A percentile compares a stretch with the other conserved stretches of the same genome.
These are phyloP conservation scores for Hydrochoerus hydrochaeris DNA, from an alignment of 2,113 vertebrate species.

Conservation along the genomic window DNA sequence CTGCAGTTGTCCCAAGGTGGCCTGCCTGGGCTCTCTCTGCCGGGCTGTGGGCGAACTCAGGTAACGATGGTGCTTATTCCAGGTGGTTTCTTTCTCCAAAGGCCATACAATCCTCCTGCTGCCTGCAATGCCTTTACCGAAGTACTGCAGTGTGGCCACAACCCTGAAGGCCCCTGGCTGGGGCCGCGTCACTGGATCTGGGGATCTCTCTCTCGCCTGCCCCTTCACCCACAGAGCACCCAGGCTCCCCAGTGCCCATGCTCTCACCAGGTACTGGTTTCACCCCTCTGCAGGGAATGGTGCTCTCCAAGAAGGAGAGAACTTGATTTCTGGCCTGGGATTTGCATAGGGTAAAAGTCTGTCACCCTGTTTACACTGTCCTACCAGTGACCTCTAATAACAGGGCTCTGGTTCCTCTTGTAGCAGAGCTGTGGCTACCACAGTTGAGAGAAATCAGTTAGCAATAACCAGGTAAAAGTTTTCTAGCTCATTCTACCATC, in stretches of 20 bases:
- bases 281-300: not conserved
- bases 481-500: not conserved
- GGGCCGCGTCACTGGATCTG: not conserved
- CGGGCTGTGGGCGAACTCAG: not conserved
- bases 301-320: not conserved
- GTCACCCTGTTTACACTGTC: not conserved
- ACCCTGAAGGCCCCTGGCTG: slow-evolving; percentile 37
- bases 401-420: not conserved
- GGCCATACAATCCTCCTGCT: slow-evolving; percentile 62
- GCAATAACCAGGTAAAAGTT: not conserved
- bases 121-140: slow-evolving; percentile 40
- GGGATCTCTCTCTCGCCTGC: slow-evolving; percentile 53
- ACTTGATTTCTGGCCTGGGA: not conserved
- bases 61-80: not conserved
- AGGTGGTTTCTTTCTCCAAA: slow-evolving; percentile 69
- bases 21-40: not conserved
- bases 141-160: slow-evolving; percentile 78
- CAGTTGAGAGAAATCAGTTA: not conserved
- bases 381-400: too few species aligned
- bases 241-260: not conserved
- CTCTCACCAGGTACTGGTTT: slow-evolving; percentile 77
- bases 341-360: not conserved
- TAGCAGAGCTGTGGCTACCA: not conserved
- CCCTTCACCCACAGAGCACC: not conserved
- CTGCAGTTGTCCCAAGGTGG: not conserved